These are phyloP conservation scores for Psettodes erumei DNA, from an alignment of 2,113 vertebrate genomes.

Conservation along the genomic window DNA sequence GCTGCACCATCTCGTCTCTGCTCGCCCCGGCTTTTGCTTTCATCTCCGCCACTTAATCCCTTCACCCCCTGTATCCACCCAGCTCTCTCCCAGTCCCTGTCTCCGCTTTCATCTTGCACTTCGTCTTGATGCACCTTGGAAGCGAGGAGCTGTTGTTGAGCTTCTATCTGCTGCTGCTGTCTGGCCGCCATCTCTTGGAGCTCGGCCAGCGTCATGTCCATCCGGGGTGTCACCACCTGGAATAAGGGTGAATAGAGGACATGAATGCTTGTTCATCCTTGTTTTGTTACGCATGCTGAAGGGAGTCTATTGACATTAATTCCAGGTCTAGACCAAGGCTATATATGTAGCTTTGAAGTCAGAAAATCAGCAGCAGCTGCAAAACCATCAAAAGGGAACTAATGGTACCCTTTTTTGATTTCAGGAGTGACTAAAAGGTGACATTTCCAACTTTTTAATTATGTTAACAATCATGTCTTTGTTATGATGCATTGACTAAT, in stretches of 20 bases:
- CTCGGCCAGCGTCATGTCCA: constrained; percentile 96
- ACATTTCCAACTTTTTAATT: constrained; percentile 1
- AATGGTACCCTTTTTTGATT: background rate
- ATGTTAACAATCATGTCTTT: constrained; percentile 8
- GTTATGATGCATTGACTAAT: constrained; percentile 9
- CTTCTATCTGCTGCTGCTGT: constrained; percentile 97
- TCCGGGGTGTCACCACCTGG: constrained; percentile 88
- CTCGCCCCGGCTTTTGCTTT: constrained; percentile 44
- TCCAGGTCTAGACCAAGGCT: background rate
- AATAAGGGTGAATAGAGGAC: background rate
- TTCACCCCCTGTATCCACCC: constrained; percentile 17
- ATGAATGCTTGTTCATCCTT: background rate
- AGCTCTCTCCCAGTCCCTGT: background rate
- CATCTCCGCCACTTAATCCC: constrained; percentile 38
- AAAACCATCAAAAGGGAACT: background rate
- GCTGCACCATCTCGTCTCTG: background rate
- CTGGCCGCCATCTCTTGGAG: constrained; percentile 97
- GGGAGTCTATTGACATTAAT: background rate
- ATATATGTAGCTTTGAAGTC: background rate
- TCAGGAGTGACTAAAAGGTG: background rate
- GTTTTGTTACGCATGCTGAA: background rate
- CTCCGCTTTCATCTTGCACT: constrained; percentile 41
- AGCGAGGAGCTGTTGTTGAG: constrained; percentile 93
- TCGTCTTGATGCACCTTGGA: constrained; percentile 87
- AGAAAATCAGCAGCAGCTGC: background rate